Percentiles rank a stretch among this genome's conserved stretches.
These are phyloP conservation scores for Chrysodeixis includens DNA, from an alignment of 2,888 invertebrate species.

Conservation along the genomic window DNA sequence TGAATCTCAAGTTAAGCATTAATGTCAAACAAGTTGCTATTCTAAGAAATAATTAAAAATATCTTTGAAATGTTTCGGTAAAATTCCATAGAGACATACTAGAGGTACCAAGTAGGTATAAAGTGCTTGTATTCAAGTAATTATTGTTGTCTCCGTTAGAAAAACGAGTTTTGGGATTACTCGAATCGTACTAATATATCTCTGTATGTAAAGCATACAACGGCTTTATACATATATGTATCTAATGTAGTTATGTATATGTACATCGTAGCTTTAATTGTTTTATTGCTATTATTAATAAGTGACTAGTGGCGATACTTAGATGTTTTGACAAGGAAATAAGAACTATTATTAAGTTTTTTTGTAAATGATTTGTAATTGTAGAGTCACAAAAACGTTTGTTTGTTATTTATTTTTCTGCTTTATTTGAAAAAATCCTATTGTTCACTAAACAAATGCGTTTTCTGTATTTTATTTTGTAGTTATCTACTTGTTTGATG, in stretches of 20 bases:
- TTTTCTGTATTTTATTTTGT: too few relatives aligned
- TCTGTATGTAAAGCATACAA: background rate
- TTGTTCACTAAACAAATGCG: background rate
- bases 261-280: background rate
- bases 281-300: background rate
- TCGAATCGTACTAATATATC: background rate
- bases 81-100: constrained; percentile 45
- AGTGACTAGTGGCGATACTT: background rate
- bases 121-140: constrained; percentile 33
- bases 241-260: too few relatives aligned
- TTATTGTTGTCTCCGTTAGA: constrained; percentile 39
- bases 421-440: background rate
- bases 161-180: constrained; percentile 29
- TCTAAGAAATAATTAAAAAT: constrained; percentile 58
- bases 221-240: too few relatives aligned
- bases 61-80: constrained; percentile 41
- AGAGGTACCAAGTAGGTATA: constrained; percentile 14
- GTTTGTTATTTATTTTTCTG: background rate
- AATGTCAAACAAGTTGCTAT: constrained; percentile 59
- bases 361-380: background rate
- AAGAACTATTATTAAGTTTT: too few relatives aligned
- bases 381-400: background rate
- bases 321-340: background rate
- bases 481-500: too few relatives aligned
- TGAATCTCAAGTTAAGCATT: constrained; percentile 49